phyloP scores from a whole-genome alignment of 30 jellyfish, hydroid and myxozoan species.

The Kudoa iwatai region DNA sequence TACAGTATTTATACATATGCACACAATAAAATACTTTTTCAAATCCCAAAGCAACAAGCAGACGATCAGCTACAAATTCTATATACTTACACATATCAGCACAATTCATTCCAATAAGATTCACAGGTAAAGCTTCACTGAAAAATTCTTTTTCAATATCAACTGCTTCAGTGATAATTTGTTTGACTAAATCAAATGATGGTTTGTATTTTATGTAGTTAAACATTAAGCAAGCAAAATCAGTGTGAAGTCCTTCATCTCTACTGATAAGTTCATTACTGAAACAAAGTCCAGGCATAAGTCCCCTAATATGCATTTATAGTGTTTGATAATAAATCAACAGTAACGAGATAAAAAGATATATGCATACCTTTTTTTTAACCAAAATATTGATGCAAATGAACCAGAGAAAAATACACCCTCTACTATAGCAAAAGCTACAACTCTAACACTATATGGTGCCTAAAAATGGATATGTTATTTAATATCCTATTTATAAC shows the following conservation, averaged over 20 bases:
- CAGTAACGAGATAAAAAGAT: too few species aligned
- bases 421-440: slow-evolving; percentile 89
- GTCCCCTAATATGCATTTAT: slow-evolving; percentile 8
- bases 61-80: slow-evolving; percentile 68
- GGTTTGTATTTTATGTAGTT: slow-evolving; percentile 23
- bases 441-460: slow-evolving; percentile 32
- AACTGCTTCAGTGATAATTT: slow-evolving; percentile 44
- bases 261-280: slow-evolving; percentile 69
- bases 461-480: slow-evolving; percentile 3
- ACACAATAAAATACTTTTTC: slow-evolving; percentile 8
- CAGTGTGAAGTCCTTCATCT: slow-evolving; percentile 91
- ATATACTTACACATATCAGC: slow-evolving; percentile 44
- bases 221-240: slow-evolving; percentile 56
- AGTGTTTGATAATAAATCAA: background rate
- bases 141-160: slow-evolving; percentile 43
- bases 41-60: slow-evolving; percentile 36
- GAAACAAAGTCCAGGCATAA: slow-evolving; percentile 81
- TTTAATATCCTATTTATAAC: background rate
- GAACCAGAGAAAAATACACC: slow-evolving; percentile 91
- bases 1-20: too few species aligned
- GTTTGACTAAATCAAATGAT: slow-evolving; percentile 8
- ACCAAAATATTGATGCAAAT: slow-evolving; percentile 73
- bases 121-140: slow-evolving; percentile 67
- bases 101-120: slow-evolving; percentile 57
- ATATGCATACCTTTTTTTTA: slow-evolving; percentile 15